Conservation (phyloP, 2,888 invertebrate genomes). For the Margaritifera margaritifera region DNA sequence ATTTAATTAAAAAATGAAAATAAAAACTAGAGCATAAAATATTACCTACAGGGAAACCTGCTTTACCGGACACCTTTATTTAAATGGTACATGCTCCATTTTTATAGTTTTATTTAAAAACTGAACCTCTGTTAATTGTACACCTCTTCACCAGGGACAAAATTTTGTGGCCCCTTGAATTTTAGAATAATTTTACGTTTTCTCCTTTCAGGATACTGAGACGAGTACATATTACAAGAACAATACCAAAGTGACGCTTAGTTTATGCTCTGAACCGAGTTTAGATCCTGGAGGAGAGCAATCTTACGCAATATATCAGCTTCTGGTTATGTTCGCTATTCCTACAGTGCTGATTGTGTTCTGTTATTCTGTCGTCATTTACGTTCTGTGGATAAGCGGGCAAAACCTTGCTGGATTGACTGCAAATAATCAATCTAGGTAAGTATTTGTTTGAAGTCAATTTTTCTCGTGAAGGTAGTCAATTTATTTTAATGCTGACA, state of each 20-base stretch:
- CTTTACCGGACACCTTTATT: too few relatives aligned
- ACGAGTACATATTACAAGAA: slow-evolving; percentile 54
- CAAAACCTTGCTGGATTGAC: slow-evolving; percentile 58
- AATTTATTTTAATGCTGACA: too few relatives aligned
- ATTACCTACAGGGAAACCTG: too few relatives aligned
- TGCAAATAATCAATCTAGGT: slow-evolving; percentile 4
- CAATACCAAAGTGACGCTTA: slow-evolving; percentile 46
- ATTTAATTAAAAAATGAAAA: too few relatives aligned
- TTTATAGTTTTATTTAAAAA: background rate
- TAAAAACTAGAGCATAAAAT: too few relatives aligned
- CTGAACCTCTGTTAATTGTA: too few relatives aligned
- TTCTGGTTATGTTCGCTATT: slow-evolving; percentile 71
- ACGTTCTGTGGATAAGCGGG: slow-evolving; percentile 73
- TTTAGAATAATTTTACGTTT: background rate
- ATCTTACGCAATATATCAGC: slow-evolving; percentile 70
- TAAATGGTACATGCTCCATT: background rate
- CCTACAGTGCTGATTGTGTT: slow-evolving; percentile 71
- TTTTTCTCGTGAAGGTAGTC: too few relatives aligned
- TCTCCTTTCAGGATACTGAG: slow-evolving; percentile 52
- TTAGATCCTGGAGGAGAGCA: slow-evolving; percentile 32
- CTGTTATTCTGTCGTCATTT: slow-evolving; percentile 73
- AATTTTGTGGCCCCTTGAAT: background rate
- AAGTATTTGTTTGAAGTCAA: too few relatives aligned
- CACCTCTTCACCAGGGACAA: too few relatives aligned
- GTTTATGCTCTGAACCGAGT: slow-evolving; percentile 49